A percentile compares a stretch with the other conserved stretches of the same genome.
Conservation (phyloP, 1,140 invertebrate species). For the Catajapyx aquilonaris region DNA sequence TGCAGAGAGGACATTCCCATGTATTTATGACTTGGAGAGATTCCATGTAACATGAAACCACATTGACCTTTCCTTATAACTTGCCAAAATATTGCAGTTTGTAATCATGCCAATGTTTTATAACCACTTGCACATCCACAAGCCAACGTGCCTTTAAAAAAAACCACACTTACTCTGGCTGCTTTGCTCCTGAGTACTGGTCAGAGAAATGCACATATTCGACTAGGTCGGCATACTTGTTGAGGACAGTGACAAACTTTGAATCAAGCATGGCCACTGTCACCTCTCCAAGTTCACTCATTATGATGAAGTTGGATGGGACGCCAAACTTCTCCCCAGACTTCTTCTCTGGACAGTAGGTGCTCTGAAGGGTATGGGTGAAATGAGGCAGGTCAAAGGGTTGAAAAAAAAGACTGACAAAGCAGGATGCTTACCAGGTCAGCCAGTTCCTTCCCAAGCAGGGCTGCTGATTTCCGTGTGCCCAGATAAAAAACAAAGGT, state of each 20-base stretch:
- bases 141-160: too few relatives aligned
- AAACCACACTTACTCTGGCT: conserved; percentile 74
- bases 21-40: too few relatives aligned
- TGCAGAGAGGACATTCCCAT: too few relatives aligned
- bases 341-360: conserved; percentile 80
- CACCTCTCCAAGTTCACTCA: conserved; percentile 80
- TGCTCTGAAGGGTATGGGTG: too few relatives aligned
- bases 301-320: conserved; percentile 51
- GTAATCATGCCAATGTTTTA: too few relatives aligned
- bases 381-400: too few relatives aligned
- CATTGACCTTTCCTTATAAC: too few relatives aligned
- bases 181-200: conserved; percentile 74
- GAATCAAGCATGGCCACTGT: conserved; percentile 60
- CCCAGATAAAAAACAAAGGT: conserved; percentile 83
- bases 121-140: too few relatives aligned
- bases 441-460: conserved; percentile 76
- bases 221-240: conserved; percentile 65
- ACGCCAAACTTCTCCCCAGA: conserved; percentile 71
- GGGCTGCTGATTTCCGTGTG: conserved; percentile 63
- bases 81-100: too few relatives aligned
- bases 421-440: conserved; percentile 60
- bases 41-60: too few relatives aligned
- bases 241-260: conserved; percentile 55
- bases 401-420: too few relatives aligned
- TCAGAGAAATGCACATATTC: conserved; percentile 97